These are phyloP conservation scores for Cyprichromis sp. DNA, from an alignment of 2,113 vertebrate species.

Conservation along the genomic window DNA sequence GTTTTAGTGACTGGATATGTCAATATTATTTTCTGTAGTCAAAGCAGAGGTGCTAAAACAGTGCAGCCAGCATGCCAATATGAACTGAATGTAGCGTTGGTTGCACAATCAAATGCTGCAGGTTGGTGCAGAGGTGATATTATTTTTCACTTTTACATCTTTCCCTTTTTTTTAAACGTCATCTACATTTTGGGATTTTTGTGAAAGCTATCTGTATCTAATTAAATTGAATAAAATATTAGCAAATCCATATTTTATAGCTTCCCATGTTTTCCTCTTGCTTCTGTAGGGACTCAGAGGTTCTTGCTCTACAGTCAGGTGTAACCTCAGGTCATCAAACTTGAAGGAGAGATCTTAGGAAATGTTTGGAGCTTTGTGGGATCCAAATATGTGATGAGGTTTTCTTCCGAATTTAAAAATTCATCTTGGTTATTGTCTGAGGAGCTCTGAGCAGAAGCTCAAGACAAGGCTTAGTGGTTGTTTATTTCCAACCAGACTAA, in stretches of 20 bases:
- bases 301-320: conserved; percentile 42
- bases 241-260: conserved; percentile 60
- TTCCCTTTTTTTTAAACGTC: not conserved
- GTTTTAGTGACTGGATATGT: not conserved
- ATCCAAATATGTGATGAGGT: not conserved
- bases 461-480: not conserved
- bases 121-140: not conserved
- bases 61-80: not conserved
- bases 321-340: conserved; percentile 12
- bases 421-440: not conserved
- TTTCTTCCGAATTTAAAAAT: conserved; percentile 6
- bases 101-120: not conserved
- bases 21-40: not conserved
- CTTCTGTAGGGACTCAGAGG: conserved; percentile 27
- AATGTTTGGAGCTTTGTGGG: not conserved
- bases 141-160: not conserved
- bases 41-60: not conserved
- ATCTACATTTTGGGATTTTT: conserved; percentile 10
- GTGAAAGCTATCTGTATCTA: conserved; percentile 64
- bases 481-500: not conserved
- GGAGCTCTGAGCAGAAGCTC: not conserved
- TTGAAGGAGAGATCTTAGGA: not conserved
- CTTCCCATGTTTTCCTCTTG: conserved; percentile 47
- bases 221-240: conserved; percentile 64
- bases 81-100: not conserved